Percentiles rank a stretch among this genome's conserved stretches.
These are phyloP conservation scores for Alsophila aescularia DNA, from an alignment of 2,888 invertebrate species.

Conservation along the genomic window DNA sequence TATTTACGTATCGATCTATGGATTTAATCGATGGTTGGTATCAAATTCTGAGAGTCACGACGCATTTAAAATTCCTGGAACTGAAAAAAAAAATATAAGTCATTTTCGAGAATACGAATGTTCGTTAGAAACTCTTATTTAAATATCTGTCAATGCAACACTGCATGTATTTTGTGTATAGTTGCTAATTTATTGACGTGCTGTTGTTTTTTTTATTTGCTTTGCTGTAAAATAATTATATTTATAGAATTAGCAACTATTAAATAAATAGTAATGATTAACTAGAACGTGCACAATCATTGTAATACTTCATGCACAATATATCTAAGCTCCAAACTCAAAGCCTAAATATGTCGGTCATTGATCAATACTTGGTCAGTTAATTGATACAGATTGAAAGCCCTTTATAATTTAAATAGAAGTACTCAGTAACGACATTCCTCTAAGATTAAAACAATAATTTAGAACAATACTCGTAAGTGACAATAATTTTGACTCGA, in stretches of 20 bases:
- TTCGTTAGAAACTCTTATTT: background rate
- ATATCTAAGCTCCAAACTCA: constrained; percentile 16
- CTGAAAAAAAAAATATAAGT: background rate
- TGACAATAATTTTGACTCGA: constrained; percentile 8
- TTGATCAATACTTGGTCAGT: constrained; percentile 42
- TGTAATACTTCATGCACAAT: constrained; percentile 26
- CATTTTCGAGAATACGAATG: background rate
- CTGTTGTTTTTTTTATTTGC: constrained; percentile 8
- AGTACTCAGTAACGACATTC: background rate
- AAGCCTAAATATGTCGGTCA: constrained; percentile 58
- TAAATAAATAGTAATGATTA: constrained; percentile 10
- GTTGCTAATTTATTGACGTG: constrained; percentile 16
- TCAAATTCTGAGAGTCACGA: no score
- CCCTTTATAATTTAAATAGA: constrained; percentile 39
- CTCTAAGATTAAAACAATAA: no score
- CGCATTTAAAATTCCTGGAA: no score
- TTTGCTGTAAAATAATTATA: constrained; percentile 1
- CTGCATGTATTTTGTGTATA: constrained; percentile 11
- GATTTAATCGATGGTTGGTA: background rate
- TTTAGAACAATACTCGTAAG: constrained; percentile 15
- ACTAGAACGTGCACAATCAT: constrained; percentile 41
- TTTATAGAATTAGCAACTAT: background rate
- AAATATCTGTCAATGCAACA: constrained; percentile 26
- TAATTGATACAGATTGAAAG: constrained; percentile 54
- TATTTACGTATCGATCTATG: constrained; percentile 1